These are phyloP conservation scores for Bubalus kerabau DNA, from an alignment of 2,113 vertebrate genomes.

Conservation along the genomic window DNA sequence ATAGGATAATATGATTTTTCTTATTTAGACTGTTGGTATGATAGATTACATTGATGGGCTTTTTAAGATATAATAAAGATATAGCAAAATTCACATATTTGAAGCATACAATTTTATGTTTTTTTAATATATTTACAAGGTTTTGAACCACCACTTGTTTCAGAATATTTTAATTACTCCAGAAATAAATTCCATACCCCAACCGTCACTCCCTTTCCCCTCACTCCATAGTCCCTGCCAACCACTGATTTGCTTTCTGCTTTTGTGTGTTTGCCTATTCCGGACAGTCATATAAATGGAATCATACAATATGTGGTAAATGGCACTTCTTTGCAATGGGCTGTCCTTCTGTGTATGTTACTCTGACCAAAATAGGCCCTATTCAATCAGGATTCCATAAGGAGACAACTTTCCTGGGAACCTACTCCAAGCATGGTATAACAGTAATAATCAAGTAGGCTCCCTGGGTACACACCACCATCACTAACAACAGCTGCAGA, in stretches of 20 bases:
- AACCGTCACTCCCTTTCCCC: neutral
- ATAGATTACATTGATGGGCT: neutral
- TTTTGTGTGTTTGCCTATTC: neutral
- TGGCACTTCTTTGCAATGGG: neutral
- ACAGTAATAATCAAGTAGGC: neutral
- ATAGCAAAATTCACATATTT: neutral
- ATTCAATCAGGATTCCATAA: neutral
- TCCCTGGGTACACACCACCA: neutral
- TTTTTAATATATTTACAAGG: neutral
- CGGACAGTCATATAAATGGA: neutral
- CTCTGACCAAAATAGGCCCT: neutral
- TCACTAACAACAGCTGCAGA: neutral
- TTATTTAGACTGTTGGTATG: neutral
- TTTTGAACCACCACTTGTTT: neutral
- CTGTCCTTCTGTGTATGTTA: neutral
- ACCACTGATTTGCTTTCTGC: neutral
- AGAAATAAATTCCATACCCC: neutral
- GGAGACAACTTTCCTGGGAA: neutral
- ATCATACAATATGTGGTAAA: neutral
- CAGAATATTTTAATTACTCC: neutral
- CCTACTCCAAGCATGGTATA: too few species aligned
- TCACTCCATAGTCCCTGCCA: neutral
- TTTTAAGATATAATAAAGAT: neutral
- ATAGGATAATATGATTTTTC: neutral
- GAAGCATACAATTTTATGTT: neutral